phyloP scores from a whole-genome alignment of 2,113 vertebrate species.

The Prunella himalayana region DNA sequence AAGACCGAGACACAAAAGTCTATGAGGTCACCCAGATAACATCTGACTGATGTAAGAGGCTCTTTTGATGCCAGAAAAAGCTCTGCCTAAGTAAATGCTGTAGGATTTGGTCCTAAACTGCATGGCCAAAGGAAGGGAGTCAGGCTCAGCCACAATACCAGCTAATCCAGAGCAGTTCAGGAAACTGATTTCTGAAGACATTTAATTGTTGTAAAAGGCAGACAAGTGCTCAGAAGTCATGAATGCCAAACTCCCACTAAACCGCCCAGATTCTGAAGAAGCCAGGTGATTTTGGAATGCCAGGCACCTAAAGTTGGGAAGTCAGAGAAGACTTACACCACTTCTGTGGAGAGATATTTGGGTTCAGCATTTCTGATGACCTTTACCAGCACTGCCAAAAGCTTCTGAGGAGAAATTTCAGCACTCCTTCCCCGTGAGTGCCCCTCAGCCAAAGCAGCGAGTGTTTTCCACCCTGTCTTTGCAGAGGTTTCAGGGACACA shows the following conservation, averaged over 20 bases:
- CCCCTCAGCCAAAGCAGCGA: neutral
- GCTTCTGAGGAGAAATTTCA: neutral
- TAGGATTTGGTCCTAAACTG: neutral
- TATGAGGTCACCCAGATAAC: neutral
- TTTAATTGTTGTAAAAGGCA: neutral
- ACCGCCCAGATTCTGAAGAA: neutral
- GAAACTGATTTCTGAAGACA: neutral
- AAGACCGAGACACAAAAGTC: neutral
- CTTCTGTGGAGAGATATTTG: neutral
- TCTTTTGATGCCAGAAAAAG: neutral
- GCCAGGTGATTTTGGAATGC: neutral
- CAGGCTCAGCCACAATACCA: neutral
- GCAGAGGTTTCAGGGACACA: neutral
- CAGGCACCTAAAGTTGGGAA: neutral
- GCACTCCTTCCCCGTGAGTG: neutral
- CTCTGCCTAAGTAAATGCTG: neutral
- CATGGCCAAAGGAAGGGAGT: neutral
- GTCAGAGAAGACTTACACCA: neutral
- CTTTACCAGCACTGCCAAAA: neutral
- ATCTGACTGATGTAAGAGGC: neutral
- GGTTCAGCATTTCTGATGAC: neutral
- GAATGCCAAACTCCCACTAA: neutral
- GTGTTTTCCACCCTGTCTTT: neutral
- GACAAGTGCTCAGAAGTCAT: neutral
- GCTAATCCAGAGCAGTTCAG: neutral